phyloP scores from a whole-genome alignment of 2,797 vertebrate genomes.

The Graptemys geographica region DNA sequence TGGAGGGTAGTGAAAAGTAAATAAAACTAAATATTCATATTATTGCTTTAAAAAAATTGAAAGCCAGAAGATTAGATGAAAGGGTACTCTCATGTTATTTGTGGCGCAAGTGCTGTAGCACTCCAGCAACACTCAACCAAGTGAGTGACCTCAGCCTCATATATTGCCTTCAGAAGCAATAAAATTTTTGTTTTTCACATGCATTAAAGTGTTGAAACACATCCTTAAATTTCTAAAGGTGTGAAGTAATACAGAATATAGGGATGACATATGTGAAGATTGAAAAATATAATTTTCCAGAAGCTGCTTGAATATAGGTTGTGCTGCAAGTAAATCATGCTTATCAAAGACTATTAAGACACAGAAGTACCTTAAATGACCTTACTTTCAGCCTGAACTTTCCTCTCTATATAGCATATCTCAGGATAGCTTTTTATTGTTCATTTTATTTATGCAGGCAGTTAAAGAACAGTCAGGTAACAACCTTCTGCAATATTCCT shows the following conservation, averaged over 20 bases:
- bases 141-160: neutral
- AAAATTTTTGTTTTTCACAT: neutral
- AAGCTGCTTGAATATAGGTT: neutral
- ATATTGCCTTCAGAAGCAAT: neutral
- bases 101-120: neutral
- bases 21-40: slow-evolving; percentile 2
- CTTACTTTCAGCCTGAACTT: neutral
- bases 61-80: neutral
- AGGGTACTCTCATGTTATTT: neutral
- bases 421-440: neutral
- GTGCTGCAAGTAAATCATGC: neutral
- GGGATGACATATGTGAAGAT: neutral
- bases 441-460: neutral
- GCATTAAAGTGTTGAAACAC: neutral
- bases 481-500: neutral
- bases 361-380: neutral
- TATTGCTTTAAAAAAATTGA: neutral
- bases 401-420: neutral
- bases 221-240: neutral
- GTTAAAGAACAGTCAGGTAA: neutral
- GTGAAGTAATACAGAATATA: neutral
- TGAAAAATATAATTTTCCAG: neutral
- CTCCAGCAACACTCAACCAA: neutral
- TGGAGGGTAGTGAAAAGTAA: neutral
- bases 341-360: neutral